phyloP scores from a whole-genome alignment of 2,113 vertebrate genomes.

The Trematocara stigmaticum region DNA sequence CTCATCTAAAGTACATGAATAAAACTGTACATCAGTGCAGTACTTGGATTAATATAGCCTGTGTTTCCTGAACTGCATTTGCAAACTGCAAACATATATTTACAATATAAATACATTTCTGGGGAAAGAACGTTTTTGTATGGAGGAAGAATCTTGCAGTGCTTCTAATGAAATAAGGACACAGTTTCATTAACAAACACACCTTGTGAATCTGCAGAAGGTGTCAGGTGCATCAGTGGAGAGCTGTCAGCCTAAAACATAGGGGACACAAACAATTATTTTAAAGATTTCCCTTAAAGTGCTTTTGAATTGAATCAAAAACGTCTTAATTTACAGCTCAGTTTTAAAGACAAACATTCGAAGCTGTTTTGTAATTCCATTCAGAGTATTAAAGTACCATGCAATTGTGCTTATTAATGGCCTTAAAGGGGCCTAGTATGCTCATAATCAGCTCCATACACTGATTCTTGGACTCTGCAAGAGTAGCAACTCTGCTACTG shows the following conservation, averaged over 20 bases:
- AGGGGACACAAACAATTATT: background rate
- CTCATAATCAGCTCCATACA: background rate
- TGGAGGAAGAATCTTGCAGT: background rate
- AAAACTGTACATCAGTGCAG: background rate
- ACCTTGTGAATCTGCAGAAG: conserved; percentile 19
- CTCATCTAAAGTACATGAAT: background rate
- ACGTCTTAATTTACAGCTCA: background rate
- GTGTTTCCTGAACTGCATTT: background rate
- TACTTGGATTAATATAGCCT: background rate
- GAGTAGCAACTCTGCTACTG: background rate
- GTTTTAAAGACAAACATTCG: background rate
- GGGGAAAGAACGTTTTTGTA: background rate
- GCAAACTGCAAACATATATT: background rate
- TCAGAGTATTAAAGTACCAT: background rate
- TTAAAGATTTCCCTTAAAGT: background rate
- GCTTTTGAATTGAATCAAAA: background rate
- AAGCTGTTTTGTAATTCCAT: background rate
- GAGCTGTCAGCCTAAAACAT: conserved; percentile 15
- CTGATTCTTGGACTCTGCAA: background rate
- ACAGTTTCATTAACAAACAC: background rate
- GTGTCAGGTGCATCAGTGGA: background rate
- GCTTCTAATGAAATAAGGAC: background rate
- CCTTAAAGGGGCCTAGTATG: background rate
- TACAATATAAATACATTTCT: background rate
- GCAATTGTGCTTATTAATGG: background rate